These are phyloP conservation scores for Amiota communis DNA, from an alignment of 2,888 invertebrate species.

Conservation along the genomic window DNA sequence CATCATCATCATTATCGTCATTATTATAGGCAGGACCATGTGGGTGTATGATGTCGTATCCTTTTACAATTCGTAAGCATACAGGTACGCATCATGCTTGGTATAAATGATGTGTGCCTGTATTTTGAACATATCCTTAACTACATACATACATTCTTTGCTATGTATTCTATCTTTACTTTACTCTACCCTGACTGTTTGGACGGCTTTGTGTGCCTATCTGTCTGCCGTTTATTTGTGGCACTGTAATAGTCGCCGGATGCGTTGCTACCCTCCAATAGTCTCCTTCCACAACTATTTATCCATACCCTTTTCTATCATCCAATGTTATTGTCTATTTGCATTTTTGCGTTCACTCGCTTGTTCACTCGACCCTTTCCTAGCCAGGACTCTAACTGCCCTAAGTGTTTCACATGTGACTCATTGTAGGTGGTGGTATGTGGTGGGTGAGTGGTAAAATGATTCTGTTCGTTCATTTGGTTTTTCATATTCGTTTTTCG, in stretches of 20 bases:
- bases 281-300: background rate
- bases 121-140: constrained; percentile 18
- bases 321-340: constrained; percentile 18
- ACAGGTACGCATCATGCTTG: background rate
- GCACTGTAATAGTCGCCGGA: constrained; percentile 3
- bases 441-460: no score
- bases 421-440: background rate
- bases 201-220: background rate
- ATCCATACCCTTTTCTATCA: background rate
- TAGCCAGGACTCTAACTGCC: constrained; percentile 7
- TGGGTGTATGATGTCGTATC: background rate
- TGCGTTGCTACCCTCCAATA: constrained; percentile 1
- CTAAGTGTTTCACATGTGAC: background rate
- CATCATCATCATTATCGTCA: no score
- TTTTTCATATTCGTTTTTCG: background rate
- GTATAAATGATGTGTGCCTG: constrained; percentile 15
- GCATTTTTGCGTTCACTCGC: background rate
- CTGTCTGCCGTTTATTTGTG: background rate
- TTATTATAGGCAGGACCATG: background rate
- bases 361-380: background rate
- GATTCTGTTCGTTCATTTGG: background rate
- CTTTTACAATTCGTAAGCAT: background rate
- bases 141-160: constrained; percentile 5
- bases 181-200: background rate
- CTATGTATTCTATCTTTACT: no score